Conservation (phyloP, 2,888 invertebrate species). For the Apamea monoglypha region DNA sequence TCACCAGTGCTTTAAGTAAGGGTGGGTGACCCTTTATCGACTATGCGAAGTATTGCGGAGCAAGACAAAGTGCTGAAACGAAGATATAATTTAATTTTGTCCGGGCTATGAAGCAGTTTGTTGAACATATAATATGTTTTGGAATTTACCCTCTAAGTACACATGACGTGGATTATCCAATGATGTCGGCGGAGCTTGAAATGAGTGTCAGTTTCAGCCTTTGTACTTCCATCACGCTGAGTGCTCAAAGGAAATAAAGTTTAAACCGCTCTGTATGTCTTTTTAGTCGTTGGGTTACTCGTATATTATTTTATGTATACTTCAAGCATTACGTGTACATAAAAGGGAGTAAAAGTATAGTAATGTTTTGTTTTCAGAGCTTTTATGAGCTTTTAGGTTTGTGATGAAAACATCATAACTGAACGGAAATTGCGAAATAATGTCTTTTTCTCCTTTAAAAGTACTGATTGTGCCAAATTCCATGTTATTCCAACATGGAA, state of each 20-base stretch:
- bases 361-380: constrained; percentile 31
- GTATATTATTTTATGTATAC: constrained; percentile 58
- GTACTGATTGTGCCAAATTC: not conserved
- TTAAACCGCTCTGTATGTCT: constrained; percentile 47
- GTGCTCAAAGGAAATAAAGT: constrained; percentile 63
- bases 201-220: constrained; percentile 59
- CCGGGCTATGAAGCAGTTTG: constrained; percentile 39
- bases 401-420: constrained; percentile 25
- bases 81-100: constrained; percentile 25
- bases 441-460: not conserved
- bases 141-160: constrained; percentile 44
- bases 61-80: constrained; percentile 17
- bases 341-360: constrained; percentile 25
- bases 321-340: constrained; percentile 43
- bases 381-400: constrained; percentile 30
- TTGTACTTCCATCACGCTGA: constrained; percentile 55
- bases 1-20: constrained; percentile 19
- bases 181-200: constrained; percentile 48
- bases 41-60: constrained; percentile 8
- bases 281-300: constrained; percentile 44
- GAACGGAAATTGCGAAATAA: constrained; percentile 7
- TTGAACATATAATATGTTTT: constrained; percentile 40
- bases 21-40: constrained; percentile 36
- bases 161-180: constrained; percentile 52
- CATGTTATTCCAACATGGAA: not conserved